Base-by-base conservation (phyloP, 2,113 vertebrate species). In the Delphinapterus leucas region DNA sequence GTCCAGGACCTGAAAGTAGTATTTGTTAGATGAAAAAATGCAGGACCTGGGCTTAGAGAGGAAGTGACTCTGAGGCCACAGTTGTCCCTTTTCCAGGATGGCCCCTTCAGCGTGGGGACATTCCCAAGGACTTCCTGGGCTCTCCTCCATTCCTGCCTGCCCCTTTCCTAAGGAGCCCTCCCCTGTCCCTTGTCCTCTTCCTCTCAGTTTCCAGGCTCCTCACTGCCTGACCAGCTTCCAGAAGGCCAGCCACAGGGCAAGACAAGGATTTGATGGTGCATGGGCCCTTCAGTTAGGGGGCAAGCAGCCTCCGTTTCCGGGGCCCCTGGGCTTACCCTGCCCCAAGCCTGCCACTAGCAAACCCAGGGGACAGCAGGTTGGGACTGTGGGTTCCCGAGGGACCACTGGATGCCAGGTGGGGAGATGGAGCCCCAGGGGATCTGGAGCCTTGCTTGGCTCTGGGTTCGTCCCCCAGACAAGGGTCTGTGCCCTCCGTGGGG, bases 211-310 rank as follows among this genome's bases (percentile, higher is more conserved):
- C 47, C 86, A 63, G 38, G 25, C 71, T 25, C 73, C 15, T 36
- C n/a, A 0, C 68, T 41, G 53, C n/a, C 83, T 36, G 77, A 21
- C 28, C 77, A 55, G 87, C 38, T 17, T 58, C 70, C 44, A 13
- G 49, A 38, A 84, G 38, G 67, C 28, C 77, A 63, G 58, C 36
- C 31, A 28, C 47, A 73, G 67, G 58, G 26, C 8, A 28, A 25
- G 85, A 38, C 49, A 86, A 87, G 38, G 38, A 47, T 18, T 38
- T 3, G 63, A 17, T 9, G 44, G 15, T 18, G n/a, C 23, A 1
- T 0, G 5, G 47, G n/a, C 20, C 96, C 71, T 76, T 25, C 17
- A 0, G 1, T 33, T 0, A n/a, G 41, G 21, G 17, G 0, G 1
- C 33, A 36, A 33, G 55, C 21, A 41, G 85, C 44, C 41, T 33